Conservation (phyloP, 2,888 invertebrate genomes). For the Chalcis sispes region DNA sequence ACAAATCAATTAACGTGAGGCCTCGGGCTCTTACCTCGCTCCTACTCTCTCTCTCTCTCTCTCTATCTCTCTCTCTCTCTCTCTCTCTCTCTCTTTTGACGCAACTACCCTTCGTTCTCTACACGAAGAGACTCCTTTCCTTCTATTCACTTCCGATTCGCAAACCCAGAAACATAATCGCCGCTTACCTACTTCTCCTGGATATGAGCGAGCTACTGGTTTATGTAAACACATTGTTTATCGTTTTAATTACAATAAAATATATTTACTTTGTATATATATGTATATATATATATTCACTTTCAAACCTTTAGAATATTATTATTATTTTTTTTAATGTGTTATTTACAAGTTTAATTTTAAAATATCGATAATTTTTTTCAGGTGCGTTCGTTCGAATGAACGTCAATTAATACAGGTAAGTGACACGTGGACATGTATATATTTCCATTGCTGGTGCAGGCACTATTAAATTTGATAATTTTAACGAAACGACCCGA, state of each 20-base stretch:
- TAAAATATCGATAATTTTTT: no score
- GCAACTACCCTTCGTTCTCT: background rate
- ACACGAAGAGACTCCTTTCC: slow-evolving; percentile 19
- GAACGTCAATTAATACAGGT: no score
- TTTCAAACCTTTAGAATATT: no score
- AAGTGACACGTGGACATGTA: no score
- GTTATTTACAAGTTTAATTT: no score
- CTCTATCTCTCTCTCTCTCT: slow-evolving; percentile 51
- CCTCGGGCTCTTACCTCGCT: slow-evolving; percentile 61
- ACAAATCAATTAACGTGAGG: slow-evolving; percentile 72
- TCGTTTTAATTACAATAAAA: no score
- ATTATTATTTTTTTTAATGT: no score
- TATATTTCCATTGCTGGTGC: background rate
- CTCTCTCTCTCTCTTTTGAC: slow-evolving; percentile 51
- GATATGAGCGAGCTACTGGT: background rate
- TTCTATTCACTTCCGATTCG: slow-evolving; percentile 45
- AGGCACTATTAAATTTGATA: background rate
- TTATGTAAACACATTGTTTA: no score
- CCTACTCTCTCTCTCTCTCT: slow-evolving; percentile 44
- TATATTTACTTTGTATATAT: no score
- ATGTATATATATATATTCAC: background rate
- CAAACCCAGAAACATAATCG: slow-evolving; percentile 18
- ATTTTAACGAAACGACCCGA: slow-evolving; percentile 7
- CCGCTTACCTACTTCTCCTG: background rate
- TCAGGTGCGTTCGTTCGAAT: no score